These are phyloP conservation scores for Xestoiulus laeticollis DNA, from an alignment of 2,888 invertebrate species.

Conservation along the genomic window DNA sequence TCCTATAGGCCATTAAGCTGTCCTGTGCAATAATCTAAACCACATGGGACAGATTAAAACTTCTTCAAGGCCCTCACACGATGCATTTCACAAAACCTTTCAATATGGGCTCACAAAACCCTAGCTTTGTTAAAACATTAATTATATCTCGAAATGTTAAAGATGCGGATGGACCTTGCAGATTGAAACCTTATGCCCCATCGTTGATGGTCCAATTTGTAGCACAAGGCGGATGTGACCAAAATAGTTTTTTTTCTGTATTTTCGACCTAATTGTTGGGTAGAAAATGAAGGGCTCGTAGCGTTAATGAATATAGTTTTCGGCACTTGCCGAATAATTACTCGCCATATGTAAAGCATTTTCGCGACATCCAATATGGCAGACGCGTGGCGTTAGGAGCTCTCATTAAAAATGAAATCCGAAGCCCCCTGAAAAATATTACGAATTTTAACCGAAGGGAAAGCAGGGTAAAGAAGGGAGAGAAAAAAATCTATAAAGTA, in stretches of 20 bases:
- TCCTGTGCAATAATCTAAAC: background rate
- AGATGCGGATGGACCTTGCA: background rate
- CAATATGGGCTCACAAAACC: background rate
- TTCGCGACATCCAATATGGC: constrained; percentile 26
- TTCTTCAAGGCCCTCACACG: background rate
- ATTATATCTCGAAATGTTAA: background rate
- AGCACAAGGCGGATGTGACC: constrained; percentile 15
- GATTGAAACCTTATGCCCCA: constrained; percentile 9
- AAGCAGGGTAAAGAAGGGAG: background rate
- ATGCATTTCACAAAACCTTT: background rate
- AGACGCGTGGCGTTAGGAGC: constrained; percentile 26
- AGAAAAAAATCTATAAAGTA: background rate
- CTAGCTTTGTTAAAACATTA: background rate
- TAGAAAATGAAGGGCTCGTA: background rate
- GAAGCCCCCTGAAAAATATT: constrained; percentile 10
- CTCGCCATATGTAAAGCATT: constrained; percentile 10
- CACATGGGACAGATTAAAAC: too few relatives aligned
- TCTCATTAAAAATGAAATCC: constrained; percentile 26
- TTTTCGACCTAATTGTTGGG: constrained; percentile 2
- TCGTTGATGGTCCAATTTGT: constrained; percentile 2
- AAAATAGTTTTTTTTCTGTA: background rate
- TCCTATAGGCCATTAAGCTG: too few relatives aligned
- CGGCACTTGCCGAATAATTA: constrained; percentile 2
- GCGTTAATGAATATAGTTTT: constrained; percentile 26
- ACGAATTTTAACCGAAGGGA: constrained; percentile 26